Percentiles rank a stretch among this genome's conserved stretches.
Conservation (phyloP, 2,113 vertebrate species). For the Grammomys surdaster region DNA sequence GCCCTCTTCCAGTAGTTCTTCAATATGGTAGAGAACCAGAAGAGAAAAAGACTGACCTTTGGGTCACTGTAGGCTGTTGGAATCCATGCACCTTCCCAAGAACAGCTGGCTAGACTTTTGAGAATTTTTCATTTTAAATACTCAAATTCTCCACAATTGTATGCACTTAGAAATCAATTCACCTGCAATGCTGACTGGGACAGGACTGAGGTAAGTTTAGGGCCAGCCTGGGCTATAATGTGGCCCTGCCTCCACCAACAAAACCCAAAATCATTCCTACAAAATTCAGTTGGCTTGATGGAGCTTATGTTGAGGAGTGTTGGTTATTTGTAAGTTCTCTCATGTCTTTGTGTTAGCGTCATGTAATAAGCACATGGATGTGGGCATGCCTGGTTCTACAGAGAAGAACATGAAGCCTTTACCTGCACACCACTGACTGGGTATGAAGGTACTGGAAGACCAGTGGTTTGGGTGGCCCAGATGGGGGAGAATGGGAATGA, state of each 20-base stretch:
- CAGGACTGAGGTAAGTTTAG: not conserved
- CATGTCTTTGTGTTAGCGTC: not conserved
- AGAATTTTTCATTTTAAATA: conserved; percentile 11
- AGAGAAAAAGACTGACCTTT: not conserved
- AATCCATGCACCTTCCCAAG: not conserved
- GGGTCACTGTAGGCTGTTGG: not conserved
- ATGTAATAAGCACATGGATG: not conserved
- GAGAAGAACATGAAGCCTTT: not conserved
- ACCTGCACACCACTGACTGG: not conserved
- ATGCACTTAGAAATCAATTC: not conserved
- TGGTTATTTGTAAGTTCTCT: not conserved
- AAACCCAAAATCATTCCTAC: no score
- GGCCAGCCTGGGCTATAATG: not conserved
- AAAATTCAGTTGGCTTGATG: no score
- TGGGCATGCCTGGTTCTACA: not conserved
- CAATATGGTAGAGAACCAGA: not conserved
- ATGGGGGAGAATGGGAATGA: not conserved
- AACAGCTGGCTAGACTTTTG: not conserved
- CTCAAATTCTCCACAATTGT: not conserved
- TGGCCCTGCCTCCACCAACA: no score
- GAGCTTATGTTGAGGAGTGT: not conserved
- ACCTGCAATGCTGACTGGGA: not conserved
- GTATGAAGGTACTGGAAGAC: not conserved
- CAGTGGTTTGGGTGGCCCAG: not conserved
- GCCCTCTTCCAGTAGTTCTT: not conserved